Evolutionary conservation across 2,888 invertebrate genomes (phyloP).

Genomic region (Acanthoscelides obtectus): DNA sequence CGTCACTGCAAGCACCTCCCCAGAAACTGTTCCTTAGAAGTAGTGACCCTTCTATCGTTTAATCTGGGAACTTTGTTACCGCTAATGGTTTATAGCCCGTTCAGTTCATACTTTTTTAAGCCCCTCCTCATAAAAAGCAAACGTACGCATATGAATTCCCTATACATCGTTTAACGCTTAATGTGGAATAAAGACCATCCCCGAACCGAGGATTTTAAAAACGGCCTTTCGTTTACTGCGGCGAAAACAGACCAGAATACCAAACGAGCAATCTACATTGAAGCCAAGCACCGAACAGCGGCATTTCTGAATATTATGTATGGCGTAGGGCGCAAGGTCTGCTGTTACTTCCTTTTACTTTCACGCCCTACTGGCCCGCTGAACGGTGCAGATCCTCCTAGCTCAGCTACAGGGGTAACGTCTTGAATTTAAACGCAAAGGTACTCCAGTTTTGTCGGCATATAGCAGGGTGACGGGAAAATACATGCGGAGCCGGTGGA

Average conservation of each 20-base stretch:
- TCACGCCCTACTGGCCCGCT: neutral
- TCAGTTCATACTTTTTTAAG: neutral
- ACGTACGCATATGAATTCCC: neutral
- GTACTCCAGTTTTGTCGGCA: too few species aligned
- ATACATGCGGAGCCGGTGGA: too few species aligned
- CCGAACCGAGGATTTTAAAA: slow-evolving; percentile 1
- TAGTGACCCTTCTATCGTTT: too few species aligned
- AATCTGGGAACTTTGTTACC: too few species aligned
- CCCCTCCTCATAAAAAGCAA: neutral
- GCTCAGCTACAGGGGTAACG: neutral
- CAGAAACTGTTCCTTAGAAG: too few species aligned
- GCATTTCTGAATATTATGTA: neutral
- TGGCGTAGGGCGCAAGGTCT: neutral
- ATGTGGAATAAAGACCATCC: neutral
- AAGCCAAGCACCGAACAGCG: neutral
- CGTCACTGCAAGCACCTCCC: too few species aligned
- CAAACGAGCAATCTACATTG: neutral
- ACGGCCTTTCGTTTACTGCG: slow-evolving; percentile 1
- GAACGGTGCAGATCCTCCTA: neutral
- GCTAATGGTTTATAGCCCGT: too few species aligned
- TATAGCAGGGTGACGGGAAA: too few species aligned
- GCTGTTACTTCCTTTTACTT: neutral
- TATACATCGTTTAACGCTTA: neutral
- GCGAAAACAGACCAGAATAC: neutral
- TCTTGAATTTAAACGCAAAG: neutral